These are phyloP conservation scores for Aptenodytes forsteri DNA, from an alignment of 2,113 vertebrate species.

Conservation along the genomic window DNA sequence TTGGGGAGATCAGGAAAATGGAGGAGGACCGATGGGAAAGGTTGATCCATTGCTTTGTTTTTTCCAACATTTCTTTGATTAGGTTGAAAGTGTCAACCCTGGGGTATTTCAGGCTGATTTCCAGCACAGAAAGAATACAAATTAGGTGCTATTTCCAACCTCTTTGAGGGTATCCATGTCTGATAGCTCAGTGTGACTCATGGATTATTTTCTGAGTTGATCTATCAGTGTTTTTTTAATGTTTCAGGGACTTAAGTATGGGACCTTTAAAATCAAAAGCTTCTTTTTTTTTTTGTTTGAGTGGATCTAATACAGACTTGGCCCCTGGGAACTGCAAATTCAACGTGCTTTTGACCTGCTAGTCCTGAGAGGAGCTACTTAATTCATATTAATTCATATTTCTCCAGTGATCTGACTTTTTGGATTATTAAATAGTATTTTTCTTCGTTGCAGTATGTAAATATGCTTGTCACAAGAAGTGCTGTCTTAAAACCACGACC, in stretches of 20 bases:
- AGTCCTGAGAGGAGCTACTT: background rate
- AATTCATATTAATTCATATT: background rate
- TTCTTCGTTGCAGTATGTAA: conserved; percentile 88
- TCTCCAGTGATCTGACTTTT: background rate
- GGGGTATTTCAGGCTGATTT: background rate
- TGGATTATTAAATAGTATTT: background rate
- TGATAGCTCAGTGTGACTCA: background rate
- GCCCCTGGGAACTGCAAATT: background rate
- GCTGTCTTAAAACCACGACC: conserved; percentile 90
- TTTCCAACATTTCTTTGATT: background rate
- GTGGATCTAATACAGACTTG: background rate
- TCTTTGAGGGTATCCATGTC: background rate
- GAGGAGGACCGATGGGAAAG: background rate
- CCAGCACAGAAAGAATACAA: background rate
- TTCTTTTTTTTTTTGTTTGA: background rate
- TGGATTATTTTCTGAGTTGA: background rate
- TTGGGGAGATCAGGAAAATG: background rate
- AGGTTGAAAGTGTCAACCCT: background rate
- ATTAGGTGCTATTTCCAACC: background rate
- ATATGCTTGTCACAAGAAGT: conserved; percentile 97
- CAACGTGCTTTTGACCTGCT: background rate
- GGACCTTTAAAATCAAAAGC: background rate
- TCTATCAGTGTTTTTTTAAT: background rate
- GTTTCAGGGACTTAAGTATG: background rate
- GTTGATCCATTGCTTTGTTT: background rate